Evolutionary conservation across 2,888 invertebrate species (phyloP), one percentile per base, ranked within the genome.

Genomic region (Drosophila mimica): DNA sequence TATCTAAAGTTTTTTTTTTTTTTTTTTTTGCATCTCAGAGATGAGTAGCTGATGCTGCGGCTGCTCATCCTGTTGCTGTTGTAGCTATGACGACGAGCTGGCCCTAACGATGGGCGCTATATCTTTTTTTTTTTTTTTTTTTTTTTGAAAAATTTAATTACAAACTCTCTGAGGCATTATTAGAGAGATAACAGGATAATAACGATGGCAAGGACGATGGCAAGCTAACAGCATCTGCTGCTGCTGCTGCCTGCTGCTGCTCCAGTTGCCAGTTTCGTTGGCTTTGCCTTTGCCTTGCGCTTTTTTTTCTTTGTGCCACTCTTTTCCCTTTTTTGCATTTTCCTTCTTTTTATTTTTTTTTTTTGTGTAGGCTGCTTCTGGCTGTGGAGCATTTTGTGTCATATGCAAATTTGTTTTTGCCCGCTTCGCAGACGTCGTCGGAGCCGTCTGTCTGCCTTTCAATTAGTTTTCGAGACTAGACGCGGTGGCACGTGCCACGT

Each of bases 121-220:
- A 17, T 17, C 25, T 17, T 15, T 1, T 4, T 1, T 9, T 17
- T 34, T 31, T 49, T 4, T 49, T 3, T 85, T 82, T 73, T 88
- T 90, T 90, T 87, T 86, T 89, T 81, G 73, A 87, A 90, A 88
- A 88, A 90, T 88, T 88, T 88, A 88, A 90, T 88, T 88, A 88
- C 88, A 88, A 90, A 90, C 88, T 88, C 88, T 88, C 89, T 90
- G 85, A 89, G 89, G 91, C 88, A 90, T 88, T 88, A 88, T 88
- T 90, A 90, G 91, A 81, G 85, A 90, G 88, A 88, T 88, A 90
- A 88, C 91, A 90, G 87, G 88, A 90, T 89, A 87, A 90, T 87
- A 87, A 90, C 91, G 89, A 82, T 73, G 86, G 89, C 90, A 85
- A 85, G 85, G 90, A 85, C 85, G 90, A 90, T 90, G 90, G 75